phyloP scores from a whole-genome alignment of 1,140 invertebrate species.

The silkworm (Bombyx mori) region DNA sequence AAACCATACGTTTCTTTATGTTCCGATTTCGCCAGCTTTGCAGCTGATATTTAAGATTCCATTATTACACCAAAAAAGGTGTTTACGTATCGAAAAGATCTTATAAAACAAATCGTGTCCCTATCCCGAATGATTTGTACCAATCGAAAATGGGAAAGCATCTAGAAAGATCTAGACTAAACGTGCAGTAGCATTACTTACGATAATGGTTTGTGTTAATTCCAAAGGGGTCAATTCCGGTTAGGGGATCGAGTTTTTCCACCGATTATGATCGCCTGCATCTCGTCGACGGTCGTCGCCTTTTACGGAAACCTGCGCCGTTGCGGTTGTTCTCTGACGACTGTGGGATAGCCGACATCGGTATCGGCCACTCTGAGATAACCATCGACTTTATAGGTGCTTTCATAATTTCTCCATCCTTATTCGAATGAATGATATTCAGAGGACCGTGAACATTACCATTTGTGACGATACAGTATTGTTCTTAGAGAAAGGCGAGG shows the following conservation, averaged over 20 bases:
- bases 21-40: conserved; percentile 39
- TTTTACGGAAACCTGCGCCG: conserved; percentile 57
- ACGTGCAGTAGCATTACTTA: conserved; percentile 7
- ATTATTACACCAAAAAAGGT: conserved; percentile 34
- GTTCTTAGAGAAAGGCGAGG: not conserved
- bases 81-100: conserved; percentile 17
- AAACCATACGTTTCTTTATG: conserved; percentile 40
- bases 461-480: not conserved
- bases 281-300: conserved; percentile 43
- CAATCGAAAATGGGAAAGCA: conserved; percentile 5
- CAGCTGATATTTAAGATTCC: conserved; percentile 45
- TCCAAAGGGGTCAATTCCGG: conserved; percentile 57
- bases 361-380: conserved; percentile 35
- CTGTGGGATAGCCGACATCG: conserved; percentile 59
- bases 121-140: conserved; percentile 4
- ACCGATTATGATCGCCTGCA: conserved; percentile 49
- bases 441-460: conserved; percentile 8
- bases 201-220: conserved; percentile 20
- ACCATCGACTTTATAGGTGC: conserved; percentile 47
- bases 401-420: conserved; percentile 48
- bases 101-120: conserved; percentile 4
- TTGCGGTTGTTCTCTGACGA: conserved; percentile 51
- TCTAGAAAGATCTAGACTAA: conserved; percentile 1
- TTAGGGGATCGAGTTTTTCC: conserved; percentile 56
- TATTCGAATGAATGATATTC: conserved; percentile 20